Percentiles rank a stretch among this genome's conserved stretches.
Evolutionary conservation across 1,140 invertebrate species (phyloP).

Genomic region (Magallana gigas): DNA sequence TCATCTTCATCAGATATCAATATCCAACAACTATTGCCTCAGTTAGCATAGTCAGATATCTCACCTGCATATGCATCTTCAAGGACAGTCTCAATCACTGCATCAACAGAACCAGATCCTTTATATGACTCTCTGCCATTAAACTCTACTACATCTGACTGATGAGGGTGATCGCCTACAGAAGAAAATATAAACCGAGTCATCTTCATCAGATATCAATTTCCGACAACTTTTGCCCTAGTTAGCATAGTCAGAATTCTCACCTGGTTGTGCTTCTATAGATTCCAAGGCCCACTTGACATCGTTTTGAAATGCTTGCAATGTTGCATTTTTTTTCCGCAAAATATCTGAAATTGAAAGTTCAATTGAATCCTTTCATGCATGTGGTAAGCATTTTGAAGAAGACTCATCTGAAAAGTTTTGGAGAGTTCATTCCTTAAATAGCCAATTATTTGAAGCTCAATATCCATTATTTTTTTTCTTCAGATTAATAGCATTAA

Average conservation of each 20-base stretch:
- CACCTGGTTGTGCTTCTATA: constrained; percentile 6
- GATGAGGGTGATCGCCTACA: not conserved
- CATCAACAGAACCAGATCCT: too few species aligned
- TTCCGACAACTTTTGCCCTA: not conserved
- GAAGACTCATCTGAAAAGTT: constrained; percentile 17
- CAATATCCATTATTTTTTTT: constrained; percentile 17
- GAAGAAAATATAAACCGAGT: constrained; percentile 1
- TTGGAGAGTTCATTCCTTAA: constrained; percentile 12
- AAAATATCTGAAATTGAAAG: constrained; percentile 13
- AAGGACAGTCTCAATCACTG: too few species aligned
- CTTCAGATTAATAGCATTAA: constrained; percentile 14
- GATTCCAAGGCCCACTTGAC: constrained; percentile 13
- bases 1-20: too few species aligned
- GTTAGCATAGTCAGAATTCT: constrained; percentile 10
- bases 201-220: constrained; percentile 7
- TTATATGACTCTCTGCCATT: too few species aligned
- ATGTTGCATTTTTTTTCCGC: not conserved
- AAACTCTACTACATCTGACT: not conserved
- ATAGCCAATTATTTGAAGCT: constrained; percentile 13
- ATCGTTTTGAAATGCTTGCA: constrained; percentile 6
- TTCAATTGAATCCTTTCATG: constrained; percentile 4
- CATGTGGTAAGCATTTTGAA: constrained; percentile 17
- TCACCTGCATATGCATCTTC: too few species aligned
- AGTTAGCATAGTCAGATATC: too few species aligned
- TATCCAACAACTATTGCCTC: too few species aligned